Base-by-base conservation (phyloP, 2,888 invertebrate genomes). In the Lagria hirta region DNA sequence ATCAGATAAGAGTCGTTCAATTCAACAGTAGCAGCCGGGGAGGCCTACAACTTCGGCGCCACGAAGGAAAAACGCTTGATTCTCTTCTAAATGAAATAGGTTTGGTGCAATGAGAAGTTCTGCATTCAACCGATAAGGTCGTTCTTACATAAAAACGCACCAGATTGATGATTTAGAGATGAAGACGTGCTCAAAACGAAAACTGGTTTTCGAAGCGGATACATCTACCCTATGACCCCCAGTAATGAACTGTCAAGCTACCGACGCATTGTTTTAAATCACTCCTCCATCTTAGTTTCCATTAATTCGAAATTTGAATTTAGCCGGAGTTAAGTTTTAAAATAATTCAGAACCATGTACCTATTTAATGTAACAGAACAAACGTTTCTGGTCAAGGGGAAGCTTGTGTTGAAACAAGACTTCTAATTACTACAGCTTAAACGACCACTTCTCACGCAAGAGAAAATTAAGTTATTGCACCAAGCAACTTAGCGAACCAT, bases 1-100 rank as follows among this genome's bases (percentile, higher is more conserved):
- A 57, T 57, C 57, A 56, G 60, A 61, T 61, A 61, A 56, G 53
- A 51, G 50, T 47, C 52, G 51, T 57, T 55, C 55, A 59, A 59
- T 58, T 58, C 53, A 53, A 54, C 52, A 49, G 51, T 45, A 46
- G 49, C 48, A 49, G 49, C 51, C 44, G 47, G 17, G 16, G 32
- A 34, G 32, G 36, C 37, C 43, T 30, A 22, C 43, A 22, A 12
- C 30, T 14, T 43, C 43, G 35, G 6, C 40, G 45, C 30, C 37
- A 28, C 38, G 38, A 38, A 42, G 36, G 24, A 26, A 46, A 46
- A 46, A 40, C 37, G 45, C 27, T n/a, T 40, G 40, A 37, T 43
- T 45, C 40, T 32, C 12, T 17, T 42, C 38, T 33, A 43, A 48
- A 48, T 48, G 47, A 48, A 48, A 48, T 48, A 37, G 47, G 29